Base-by-base conservation (phyloP, 2,113 vertebrate genomes). In the Propithecus coquereli region DNA sequence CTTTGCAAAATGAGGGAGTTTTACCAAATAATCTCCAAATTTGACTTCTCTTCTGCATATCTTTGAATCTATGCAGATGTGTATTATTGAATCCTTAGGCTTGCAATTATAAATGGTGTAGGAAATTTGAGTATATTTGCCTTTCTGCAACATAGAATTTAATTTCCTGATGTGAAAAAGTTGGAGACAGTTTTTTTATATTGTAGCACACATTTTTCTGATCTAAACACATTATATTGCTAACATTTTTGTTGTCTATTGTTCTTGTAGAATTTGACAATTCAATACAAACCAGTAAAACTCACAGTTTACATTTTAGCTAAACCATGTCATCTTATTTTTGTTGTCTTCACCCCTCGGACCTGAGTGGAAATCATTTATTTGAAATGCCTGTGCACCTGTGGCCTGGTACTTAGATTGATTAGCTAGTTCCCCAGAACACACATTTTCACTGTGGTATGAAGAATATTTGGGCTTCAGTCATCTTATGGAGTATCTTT, bases 91-190 rank as follows among this genome's bases (percentile, higher is more conserved):
- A 54, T 54, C 18, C 25, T 57, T 65, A 57, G 32, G 45, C 20
- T 95, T 83, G 43, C 43, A 68, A 25, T 83, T 83, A 82, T 61
- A 92, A 80, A 65, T 20, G 5, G 61, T 66, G 11, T 25, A 71
- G 77, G 61, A 85, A 87, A 65, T 96, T 87, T 54, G 70, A 93
- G 59, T 25, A 43, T 76, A 93, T 66, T 73, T 94, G 47, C 18
- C 13, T 95, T 92, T 91, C 63, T 70, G 23, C 32, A 90, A 65
- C 47, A n/a, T 4, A 74, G 47, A 68, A 83, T 84, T 84, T 84
- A 84, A 95, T 84, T 87, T 95, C 82, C 89, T 90, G 57, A 23
- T 87, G 70, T 89, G n/a, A 52, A 90, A 88, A 94, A 92, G 70
- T 74, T 94, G 66, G 34, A 92, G 71, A 54, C 25, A 59, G 12